Evolutionary conservation across 37 sponge, comb jelly and placozoan genomes (phyloP), one percentile per base, ranked within the genome.

Genomic region (Theonella swinhoei): DNA sequence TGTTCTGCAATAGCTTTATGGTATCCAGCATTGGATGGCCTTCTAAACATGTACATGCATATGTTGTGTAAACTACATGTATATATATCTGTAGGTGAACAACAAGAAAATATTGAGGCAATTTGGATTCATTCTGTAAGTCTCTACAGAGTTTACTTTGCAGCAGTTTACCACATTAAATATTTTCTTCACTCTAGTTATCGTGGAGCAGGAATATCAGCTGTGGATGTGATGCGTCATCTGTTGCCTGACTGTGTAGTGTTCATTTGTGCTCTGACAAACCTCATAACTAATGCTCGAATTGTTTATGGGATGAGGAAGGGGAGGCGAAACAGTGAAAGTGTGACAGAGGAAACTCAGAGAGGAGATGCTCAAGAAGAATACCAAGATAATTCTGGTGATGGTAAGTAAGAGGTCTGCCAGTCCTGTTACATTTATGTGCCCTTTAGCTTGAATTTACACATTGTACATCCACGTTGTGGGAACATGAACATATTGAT

Each of bases 191-290:
- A 2, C 34, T 70, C 5, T 23, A 41, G 7, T 5, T 40, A 39
- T 37, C 47, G 11, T 31, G 64, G 62, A 31, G 59, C n/a, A 23
- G 33, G 72, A 23, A 47, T 86, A 59, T 79, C 79, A 23, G 74
- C 64, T 34, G 83, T 23, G 26, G 92, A 94, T 76, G 68, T 91
- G n/a, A 69, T 91, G 9, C 89, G 95, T 3, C 74, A 83, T 35
- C 42, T 88, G 3, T 34, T 88, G 19, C 89, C 88, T 33, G 95
- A 94, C 68, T 61, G 88, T 43, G 87, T 84, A 26, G 92, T 94
- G 54, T 81, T 94, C 24, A 5, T 85, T 0, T 22, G 42, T 32
- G 26, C 86, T 0, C 62, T 81, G 25, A 28, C 81, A 35, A 63
- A 88, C 47, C 76, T 88, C 37, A 36, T 70, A 5, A 34, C 87